A percentile compares a stretch with the other conserved stretches of the same genome.
Evolutionary conservation across 1,140 invertebrate genomes (phyloP).

Genomic region (Hermatobates lingyangjiaoensis): DNA sequence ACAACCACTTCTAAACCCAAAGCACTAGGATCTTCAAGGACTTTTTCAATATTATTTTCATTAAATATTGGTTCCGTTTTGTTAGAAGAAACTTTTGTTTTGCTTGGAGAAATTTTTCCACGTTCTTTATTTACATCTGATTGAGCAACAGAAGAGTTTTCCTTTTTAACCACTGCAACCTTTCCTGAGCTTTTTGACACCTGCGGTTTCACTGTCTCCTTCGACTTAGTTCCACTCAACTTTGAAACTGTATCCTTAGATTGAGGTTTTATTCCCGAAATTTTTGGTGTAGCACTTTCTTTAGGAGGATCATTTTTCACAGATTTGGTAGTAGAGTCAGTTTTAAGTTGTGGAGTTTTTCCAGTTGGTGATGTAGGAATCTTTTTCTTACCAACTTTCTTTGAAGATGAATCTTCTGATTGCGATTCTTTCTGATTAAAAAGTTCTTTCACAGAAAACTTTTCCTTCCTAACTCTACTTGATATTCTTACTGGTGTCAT

Average conservation of each 20-base stretch:
- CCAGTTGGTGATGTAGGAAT: neutral
- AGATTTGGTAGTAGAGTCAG: neutral
- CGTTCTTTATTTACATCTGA: too few species aligned
- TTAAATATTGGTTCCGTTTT: neutral
- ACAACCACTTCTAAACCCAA: neutral
- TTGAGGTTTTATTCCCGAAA: neutral
- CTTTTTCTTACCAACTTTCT: neutral
- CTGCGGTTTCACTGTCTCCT: too few species aligned
- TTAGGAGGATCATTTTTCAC: neutral
- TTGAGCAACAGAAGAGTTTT: too few species aligned
- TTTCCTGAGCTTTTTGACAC: too few species aligned
- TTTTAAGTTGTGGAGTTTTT: neutral
- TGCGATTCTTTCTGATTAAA: neutral
- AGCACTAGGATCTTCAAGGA: neutral
- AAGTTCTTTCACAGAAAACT: neutral
- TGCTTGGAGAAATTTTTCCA: too few species aligned
- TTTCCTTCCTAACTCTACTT: neutral
- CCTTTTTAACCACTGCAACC: too few species aligned
- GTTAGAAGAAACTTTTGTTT: too few species aligned
- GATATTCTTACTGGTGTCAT: neutral
- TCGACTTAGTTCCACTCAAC: too few species aligned
- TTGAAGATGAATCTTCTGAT: neutral
- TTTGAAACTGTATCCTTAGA: too few species aligned
- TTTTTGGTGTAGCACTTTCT: neutral
- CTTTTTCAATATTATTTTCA: neutral